Evolutionary conservation across 2,888 invertebrate species (phyloP), one percentile per base, ranked within the genome.

Genomic region (Synanthedon tipuliformis): DNA sequence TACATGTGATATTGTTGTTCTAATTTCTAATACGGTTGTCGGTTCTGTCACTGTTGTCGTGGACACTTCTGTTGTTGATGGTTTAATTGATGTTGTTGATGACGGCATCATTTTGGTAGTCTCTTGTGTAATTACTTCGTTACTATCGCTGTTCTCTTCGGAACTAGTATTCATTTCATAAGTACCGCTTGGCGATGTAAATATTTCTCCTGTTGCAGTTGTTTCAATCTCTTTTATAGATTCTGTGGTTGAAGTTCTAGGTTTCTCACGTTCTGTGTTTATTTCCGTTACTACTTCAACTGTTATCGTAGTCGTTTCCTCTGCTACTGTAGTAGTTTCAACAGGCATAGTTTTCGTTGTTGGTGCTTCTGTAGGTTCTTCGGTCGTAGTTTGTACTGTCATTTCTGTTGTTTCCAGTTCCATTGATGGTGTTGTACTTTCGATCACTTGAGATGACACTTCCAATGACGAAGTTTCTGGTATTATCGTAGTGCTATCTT

Each of bases 111-210:
- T 55, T 53, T 58, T 53, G 11, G 57, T 56, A 15, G 62, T 63
- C 54, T 71, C 65, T 61, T 74, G 66, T 53, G 66, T 68, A 53
- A 80, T 76, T 1, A 81, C 75, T 61, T 84, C 85, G 53, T 83
- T 83, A 52, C 81, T 82, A 10, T 73, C 72, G 53, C 78, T 85
- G 54, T 77, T 84, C 56, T 80, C 78, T 61, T 79, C 78, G 15
- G 78, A 71, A 49, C 65, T 66, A 52, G 62, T 75, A 50, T 65
- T 65, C 4, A 61, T 57, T 52, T 64, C 60, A 40, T 54, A 53
- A 4, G 58, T 56, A 54, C 65, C 65, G 34, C 63, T 62, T 50
- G 62, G 55, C 3, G 60, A 52, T 12, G 52, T 50, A 3, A 50
- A 49, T 52, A 16, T 11, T 18, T 40, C 48, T 41, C 51, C 53